A percentile compares a stretch with the other conserved stretches of the same genome.
phyloP scores from a whole-genome alignment of 2,888 invertebrate species.

The Thysanoteuthis rhombus region DNA sequence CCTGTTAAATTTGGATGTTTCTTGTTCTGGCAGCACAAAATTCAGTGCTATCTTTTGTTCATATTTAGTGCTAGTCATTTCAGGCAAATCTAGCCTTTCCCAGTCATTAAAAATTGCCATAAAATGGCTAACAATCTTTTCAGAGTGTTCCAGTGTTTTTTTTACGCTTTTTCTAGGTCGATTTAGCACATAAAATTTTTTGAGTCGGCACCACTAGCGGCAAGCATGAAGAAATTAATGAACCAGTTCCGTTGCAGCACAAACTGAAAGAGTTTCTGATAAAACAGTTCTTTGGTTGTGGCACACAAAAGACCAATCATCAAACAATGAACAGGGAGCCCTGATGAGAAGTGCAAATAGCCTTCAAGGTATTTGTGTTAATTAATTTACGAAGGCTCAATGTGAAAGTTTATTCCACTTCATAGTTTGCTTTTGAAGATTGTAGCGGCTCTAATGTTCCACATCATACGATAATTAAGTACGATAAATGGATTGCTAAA shows the following conservation, averaged over 20 bases:
- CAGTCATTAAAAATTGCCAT: too few relatives aligned
- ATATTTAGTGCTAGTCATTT: too few relatives aligned
- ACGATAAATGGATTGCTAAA: background rate
- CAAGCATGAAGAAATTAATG: too few relatives aligned
- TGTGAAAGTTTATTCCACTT: background rate
- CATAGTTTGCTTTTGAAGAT: background rate
- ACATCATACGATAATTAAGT: background rate
- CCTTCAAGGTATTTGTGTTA: background rate
- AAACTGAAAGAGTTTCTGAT: background rate
- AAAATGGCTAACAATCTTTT: too few relatives aligned
- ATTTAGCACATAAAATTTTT: too few relatives aligned
- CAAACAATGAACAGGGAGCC: background rate
- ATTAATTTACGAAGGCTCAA: background rate
- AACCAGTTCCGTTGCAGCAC: background rate
- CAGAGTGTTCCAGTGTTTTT: too few relatives aligned
- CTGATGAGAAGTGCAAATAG: background rate
- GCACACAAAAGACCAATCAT: background rate
- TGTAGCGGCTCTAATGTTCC: background rate
- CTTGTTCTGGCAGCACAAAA: too few relatives aligned
- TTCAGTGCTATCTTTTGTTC: too few relatives aligned
- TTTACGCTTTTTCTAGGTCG: too few relatives aligned
- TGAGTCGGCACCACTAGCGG: too few relatives aligned
- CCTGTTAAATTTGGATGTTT: too few relatives aligned
- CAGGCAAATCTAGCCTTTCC: too few relatives aligned
- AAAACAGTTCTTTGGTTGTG: background rate